phyloP scores from a whole-genome alignment of 1,140 invertebrate genomes.

The Druon quercuslanigerum region DNA sequence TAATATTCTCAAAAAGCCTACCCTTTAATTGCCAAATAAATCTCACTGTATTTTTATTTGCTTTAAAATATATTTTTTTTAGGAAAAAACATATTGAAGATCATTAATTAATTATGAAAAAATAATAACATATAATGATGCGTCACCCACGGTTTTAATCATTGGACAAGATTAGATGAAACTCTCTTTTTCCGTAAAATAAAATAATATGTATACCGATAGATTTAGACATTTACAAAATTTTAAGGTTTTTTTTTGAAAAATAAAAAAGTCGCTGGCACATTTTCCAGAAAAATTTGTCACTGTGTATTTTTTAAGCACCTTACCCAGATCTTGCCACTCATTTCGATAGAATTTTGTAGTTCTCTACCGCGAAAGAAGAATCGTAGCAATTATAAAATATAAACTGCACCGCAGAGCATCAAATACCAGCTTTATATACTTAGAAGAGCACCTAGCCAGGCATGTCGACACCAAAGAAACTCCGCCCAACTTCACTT shows the following conservation, averaged over 20 bases:
- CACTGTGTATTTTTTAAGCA: constrained; percentile 23
- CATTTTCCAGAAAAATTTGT: neutral
- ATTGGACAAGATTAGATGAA: too few relatives aligned
- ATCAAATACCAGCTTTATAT: constrained; percentile 55
- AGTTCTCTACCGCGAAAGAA: neutral
- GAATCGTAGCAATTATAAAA: constrained; percentile 3
- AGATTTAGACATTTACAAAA: too few relatives aligned
- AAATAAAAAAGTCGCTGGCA: neutral
- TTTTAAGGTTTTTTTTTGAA: too few relatives aligned
- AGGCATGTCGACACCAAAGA: constrained; percentile 52
- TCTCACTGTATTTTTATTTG: too few relatives aligned
- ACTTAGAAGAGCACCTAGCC: constrained; percentile 48
- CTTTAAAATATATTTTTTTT: too few relatives aligned
- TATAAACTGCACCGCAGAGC: constrained; percentile 33
- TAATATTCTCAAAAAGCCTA: neutral
- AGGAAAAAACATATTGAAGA: too few relatives aligned
- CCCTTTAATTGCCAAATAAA: too few relatives aligned
- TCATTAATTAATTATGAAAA: too few relatives aligned
- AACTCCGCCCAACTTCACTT: constrained; percentile 47
- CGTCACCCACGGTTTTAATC: too few relatives aligned
- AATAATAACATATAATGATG: too few relatives aligned
- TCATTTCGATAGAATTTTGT: constrained; percentile 42
- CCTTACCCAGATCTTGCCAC: constrained; percentile 47
- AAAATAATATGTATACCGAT: too few relatives aligned
- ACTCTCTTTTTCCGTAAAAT: too few relatives aligned